These are phyloP conservation scores for Pocillopora verrucosa DNA, from an alignment of 64 coral and sea anemone species.

Conservation along the genomic window DNA sequence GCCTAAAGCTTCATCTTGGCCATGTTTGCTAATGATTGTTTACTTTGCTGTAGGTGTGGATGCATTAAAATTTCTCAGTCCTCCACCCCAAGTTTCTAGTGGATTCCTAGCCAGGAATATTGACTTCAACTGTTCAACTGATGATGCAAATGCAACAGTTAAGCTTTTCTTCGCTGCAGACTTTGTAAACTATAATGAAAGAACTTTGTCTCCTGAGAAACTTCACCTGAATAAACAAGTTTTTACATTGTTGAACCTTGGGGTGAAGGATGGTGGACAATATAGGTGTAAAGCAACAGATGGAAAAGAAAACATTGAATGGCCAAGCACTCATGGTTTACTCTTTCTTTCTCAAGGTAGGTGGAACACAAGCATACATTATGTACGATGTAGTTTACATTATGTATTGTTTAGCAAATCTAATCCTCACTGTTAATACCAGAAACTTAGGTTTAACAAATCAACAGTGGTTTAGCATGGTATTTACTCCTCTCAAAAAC, in stretches of 20 bases:
- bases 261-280: neutral
- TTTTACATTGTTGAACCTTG: neutral
- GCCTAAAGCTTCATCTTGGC: too few relatives aligned
- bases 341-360: neutral
- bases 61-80: conserved; percentile 2
- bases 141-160: conserved; percentile 36
- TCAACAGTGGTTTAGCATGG: too few relatives aligned
- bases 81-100: neutral
- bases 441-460: too few relatives aligned
- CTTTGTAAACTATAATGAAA: neutral
- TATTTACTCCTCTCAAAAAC: too few relatives aligned
- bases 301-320: neutral
- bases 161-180: neutral
- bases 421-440: too few relatives aligned
- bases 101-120: neutral
- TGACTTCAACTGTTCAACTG: conserved; percentile 26
- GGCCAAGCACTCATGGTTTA: neutral
- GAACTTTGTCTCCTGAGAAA: neutral
- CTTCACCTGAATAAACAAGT: neutral
- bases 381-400: neutral
- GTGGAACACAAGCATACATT: neutral
- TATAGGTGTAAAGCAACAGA: conserved; percentile 19
- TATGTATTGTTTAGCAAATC: neutral
- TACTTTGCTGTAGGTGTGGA: neutral
- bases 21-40: neutral